Evolutionary conservation across 2,797 vertebrate species (phyloP).

Genomic region (Oreochromis mossambicus): DNA sequence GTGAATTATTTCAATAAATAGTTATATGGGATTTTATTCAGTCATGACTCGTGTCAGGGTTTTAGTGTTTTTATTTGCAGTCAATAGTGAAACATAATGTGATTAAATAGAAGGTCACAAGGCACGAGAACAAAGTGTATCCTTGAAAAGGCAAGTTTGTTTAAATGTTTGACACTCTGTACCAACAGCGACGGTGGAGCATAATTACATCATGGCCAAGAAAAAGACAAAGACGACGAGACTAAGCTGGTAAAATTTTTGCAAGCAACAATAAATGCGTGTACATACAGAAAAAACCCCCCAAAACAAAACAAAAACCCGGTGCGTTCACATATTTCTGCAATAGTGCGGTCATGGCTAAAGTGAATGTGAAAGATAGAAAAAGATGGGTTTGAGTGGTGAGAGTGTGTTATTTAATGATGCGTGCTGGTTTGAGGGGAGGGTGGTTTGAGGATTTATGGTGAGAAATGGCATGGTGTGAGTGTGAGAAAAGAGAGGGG

Average conservation of each 20-base stretch:
- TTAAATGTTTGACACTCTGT: neutral
- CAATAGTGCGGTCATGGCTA: neutral
- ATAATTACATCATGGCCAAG: neutral
- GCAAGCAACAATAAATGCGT: neutral
- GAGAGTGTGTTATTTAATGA: slow-evolving; percentile 46
- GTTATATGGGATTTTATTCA: accelerated
- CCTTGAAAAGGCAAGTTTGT: neutral
- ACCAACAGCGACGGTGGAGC: neutral
- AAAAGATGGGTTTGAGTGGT: neutral
- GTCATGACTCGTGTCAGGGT: neutral
- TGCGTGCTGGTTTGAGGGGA: slow-evolving; percentile 6
- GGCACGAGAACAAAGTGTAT: neutral
- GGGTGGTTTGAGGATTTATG: slow-evolving; percentile 16
- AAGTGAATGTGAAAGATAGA: neutral
- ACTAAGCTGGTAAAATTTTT: neutral
- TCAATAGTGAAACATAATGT: neutral
- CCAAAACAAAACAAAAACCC: neutral
- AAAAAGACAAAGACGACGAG: neutral
- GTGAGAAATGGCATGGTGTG: slow-evolving; percentile 39
- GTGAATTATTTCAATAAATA: neutral
- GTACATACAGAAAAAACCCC: accelerated
- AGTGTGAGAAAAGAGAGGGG: slow-evolving; percentile 39
- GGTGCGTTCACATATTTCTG: neutral
- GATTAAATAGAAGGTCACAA: neutral
- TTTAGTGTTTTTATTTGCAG: neutral